These are phyloP conservation scores for Mustela nigripes DNA, from an alignment of 2,113 vertebrate genomes.

Conservation along the genomic window DNA sequence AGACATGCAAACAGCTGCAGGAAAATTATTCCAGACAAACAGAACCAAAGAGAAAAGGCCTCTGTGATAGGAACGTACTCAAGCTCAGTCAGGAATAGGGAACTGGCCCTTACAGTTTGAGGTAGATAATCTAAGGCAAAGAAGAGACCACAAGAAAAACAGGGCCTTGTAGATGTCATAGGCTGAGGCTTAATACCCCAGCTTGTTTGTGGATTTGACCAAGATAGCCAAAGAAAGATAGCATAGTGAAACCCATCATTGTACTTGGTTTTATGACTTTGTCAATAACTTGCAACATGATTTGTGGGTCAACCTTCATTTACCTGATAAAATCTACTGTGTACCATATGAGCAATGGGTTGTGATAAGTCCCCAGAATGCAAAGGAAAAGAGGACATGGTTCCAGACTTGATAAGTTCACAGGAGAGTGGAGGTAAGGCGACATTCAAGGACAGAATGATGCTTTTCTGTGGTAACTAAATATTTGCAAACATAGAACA, in stretches of 20 bases:
- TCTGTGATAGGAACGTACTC: background rate
- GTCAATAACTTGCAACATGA: background rate
- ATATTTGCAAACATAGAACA: background rate
- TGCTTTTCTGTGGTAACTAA: background rate
- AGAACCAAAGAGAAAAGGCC: background rate
- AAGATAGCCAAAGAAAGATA: background rate
- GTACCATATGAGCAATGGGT: background rate
- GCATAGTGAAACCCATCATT: background rate
- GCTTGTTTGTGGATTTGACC: background rate
- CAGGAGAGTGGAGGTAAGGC: fast-evolving
- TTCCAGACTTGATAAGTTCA: background rate
- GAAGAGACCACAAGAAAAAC: background rate
- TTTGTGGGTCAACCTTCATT: background rate
- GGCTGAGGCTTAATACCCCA: background rate
- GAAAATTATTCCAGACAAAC: background rate
- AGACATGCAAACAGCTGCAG: background rate
- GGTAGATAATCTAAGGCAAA: background rate
- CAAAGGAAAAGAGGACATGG: background rate
- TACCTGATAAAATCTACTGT: background rate
- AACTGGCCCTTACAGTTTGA: background rate
- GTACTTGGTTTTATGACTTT: background rate
- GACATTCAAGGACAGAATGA: background rate
- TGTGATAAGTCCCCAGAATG: background rate
- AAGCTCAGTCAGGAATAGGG: background rate
- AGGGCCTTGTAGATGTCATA: background rate